A percentile compares a stretch with the other conserved stretches of the same genome.
These are phyloP conservation scores for Castor canadensis DNA, from an alignment of 2,113 vertebrate genomes.

Conservation along the genomic window DNA sequence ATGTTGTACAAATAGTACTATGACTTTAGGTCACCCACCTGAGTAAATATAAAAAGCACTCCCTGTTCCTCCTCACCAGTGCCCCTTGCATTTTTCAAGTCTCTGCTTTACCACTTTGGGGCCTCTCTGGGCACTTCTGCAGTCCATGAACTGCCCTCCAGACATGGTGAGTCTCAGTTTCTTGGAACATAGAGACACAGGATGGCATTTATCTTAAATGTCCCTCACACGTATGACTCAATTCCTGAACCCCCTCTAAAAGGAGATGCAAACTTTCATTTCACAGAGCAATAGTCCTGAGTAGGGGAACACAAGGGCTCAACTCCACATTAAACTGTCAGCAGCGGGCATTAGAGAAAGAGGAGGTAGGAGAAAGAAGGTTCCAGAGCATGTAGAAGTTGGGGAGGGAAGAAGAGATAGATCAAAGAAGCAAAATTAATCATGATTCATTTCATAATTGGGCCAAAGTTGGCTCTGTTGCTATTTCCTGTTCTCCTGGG, in stretches of 20 bases:
- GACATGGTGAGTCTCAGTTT: not conserved
- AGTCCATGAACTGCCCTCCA: not conserved
- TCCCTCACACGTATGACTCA: not conserved
- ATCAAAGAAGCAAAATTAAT: not conserved
- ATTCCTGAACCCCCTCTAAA: not conserved
- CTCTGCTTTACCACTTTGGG: not conserved
- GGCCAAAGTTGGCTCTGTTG: not conserved
- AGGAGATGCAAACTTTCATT: not conserved
- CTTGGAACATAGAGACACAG: not conserved
- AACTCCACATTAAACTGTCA: not conserved
- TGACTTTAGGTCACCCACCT: not conserved
- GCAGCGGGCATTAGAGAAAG: not conserved
- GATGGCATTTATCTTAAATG: not conserved
- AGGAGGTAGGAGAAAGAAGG: not conserved
- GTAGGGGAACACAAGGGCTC: too few species aligned
- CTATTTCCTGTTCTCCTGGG: not conserved
- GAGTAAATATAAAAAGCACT: not conserved
- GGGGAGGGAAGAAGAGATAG: not conserved
- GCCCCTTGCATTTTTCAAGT: not conserved
- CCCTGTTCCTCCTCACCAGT: not conserved
- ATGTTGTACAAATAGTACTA: not conserved
- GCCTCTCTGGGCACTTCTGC: not conserved
- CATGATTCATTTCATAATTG: not conserved
- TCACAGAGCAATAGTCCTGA: not conserved
- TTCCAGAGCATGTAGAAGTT: not conserved